phyloP scores from a whole-genome alignment of 2,113 vertebrate genomes.

The Dicentrarchus labrax region DNA sequence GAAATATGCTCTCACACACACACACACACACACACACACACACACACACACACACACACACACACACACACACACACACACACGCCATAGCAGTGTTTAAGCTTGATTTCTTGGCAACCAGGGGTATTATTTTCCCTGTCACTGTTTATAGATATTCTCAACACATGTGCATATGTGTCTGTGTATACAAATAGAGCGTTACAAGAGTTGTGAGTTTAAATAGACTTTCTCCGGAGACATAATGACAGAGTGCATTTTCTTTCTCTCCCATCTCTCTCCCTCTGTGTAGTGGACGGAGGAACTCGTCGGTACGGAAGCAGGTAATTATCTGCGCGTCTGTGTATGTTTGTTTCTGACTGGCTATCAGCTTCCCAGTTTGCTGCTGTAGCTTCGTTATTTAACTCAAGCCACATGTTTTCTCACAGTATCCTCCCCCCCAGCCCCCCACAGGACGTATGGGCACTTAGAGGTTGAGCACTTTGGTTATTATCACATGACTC shows the following conservation, averaged over 20 bases:
- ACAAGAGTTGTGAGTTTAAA: constrained; percentile 70
- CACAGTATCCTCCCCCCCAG: neutral
- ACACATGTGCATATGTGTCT: constrained; percentile 62
- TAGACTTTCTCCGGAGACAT: constrained; percentile 69
- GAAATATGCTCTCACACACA: constrained; percentile 34
- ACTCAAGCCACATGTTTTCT: constrained; percentile 47
- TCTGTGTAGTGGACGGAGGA: constrained; percentile 86
- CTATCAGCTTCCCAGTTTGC: constrained; percentile 17
- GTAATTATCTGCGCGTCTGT: constrained; percentile 83
- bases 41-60: too few relatives aligned
- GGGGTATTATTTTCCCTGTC: constrained; percentile 60
- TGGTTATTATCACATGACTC: neutral
- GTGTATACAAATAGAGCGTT: constrained; percentile 71
- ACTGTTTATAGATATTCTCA: constrained; percentile 68
- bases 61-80: constrained; percentile 18
- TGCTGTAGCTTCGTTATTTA: constrained; percentile 31
- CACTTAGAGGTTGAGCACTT: neutral
- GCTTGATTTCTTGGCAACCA: constrained; percentile 58
- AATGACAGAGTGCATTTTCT: constrained; percentile 72
- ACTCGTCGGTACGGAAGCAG: constrained; percentile 94
- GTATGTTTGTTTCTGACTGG: constrained; percentile 25
- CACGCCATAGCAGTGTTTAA: constrained; percentile 38
- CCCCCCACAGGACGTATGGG: neutral
- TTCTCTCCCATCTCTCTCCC: constrained; percentile 53
- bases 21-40: constrained; percentile 19